A percentile compares a stretch with the other conserved stretches of the same genome.
Conservation (phyloP, 30 jellyfish, hydroid and myxozoan species). For the Euphysa ruthae region DNA sequence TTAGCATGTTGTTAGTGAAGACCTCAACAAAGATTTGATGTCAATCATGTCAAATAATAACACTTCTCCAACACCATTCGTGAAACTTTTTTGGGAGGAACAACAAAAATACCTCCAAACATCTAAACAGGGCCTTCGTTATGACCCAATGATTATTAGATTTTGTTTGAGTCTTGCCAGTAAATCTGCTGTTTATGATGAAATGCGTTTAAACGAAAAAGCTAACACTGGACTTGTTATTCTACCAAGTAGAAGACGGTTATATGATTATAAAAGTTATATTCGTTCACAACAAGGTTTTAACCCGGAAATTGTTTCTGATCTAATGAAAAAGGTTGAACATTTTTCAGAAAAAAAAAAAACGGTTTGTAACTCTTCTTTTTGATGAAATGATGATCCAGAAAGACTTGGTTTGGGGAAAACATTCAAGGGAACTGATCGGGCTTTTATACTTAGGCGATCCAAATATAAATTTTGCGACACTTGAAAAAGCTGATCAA, state of each 20-base stretch:
- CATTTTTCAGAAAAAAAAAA: conserved; percentile 22
- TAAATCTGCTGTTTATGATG: conserved; percentile 57
- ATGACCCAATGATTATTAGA: conserved; percentile 62
- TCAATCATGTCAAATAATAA: conserved; percentile 20
- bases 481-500: neutral
- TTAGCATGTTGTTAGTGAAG: conserved; percentile 16
- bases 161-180: conserved; percentile 48
- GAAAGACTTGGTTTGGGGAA: conserved; percentile 66
- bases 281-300: conserved; percentile 53
- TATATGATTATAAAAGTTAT: conserved; percentile 44
- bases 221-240: conserved; percentile 27
- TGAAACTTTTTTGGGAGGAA: conserved; percentile 73
- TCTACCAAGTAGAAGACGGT: conserved; percentile 55
- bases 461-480: neutral
- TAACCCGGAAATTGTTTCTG: conserved; percentile 28
- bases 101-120: conserved; percentile 43
- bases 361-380: conserved; percentile 24
- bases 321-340: conserved; percentile 17
- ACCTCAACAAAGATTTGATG: conserved; percentile 23
- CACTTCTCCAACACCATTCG: conserved; percentile 38
- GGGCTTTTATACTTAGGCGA: conserved; percentile 60
- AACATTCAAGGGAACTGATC: conserved; percentile 66
- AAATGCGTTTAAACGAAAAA: conserved; percentile 29
- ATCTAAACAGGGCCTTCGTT: conserved; percentile 43
- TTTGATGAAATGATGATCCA: conserved; percentile 69